Evolutionary conservation across 2,888 invertebrate species (phyloP).

Genomic region (Anorthoa munda): DNA sequence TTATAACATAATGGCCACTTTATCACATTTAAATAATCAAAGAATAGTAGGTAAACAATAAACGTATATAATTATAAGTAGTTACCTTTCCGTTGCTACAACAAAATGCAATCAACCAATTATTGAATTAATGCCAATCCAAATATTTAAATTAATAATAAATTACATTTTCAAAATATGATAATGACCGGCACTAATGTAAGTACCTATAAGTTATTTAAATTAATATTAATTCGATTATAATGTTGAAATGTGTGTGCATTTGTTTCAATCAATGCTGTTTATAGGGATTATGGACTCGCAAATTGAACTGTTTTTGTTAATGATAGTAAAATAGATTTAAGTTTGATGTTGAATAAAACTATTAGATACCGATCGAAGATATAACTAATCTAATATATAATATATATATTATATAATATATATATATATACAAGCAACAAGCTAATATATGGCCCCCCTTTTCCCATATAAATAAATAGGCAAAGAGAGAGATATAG

Average conservation of each 20-base stretch:
- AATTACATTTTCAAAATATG: background rate
- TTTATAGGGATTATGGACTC: conserved; percentile 11
- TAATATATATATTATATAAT: too few relatives aligned
- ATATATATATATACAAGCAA: too few relatives aligned
- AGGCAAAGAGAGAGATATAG: too few relatives aligned
- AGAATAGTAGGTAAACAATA: too few relatives aligned
- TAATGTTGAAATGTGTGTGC: conserved; percentile 2
- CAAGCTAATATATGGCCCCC: too few relatives aligned
- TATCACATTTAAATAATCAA: too few relatives aligned
- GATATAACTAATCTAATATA: too few relatives aligned
- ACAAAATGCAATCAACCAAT: background rate
- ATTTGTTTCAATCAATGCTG: conserved; percentile 16
- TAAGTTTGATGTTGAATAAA: background rate
- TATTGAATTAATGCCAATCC: background rate
- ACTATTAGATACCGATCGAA: too few relatives aligned
- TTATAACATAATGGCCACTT: too few relatives aligned
- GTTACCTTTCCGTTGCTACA: too few relatives aligned
- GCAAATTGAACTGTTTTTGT: background rate
- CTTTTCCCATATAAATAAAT: too few relatives aligned
- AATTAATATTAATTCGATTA: background rate
- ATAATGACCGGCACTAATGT: background rate
- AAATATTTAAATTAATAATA: conserved; percentile 10
- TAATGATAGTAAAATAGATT: background rate
- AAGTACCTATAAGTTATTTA: conserved; percentile 1
- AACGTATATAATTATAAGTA: too few relatives aligned